A percentile compares a stretch with the other conserved stretches of the same genome.
phyloP scores from a whole-genome alignment of 2,797 vertebrate genomes.

The Erethizon dorsatum region DNA sequence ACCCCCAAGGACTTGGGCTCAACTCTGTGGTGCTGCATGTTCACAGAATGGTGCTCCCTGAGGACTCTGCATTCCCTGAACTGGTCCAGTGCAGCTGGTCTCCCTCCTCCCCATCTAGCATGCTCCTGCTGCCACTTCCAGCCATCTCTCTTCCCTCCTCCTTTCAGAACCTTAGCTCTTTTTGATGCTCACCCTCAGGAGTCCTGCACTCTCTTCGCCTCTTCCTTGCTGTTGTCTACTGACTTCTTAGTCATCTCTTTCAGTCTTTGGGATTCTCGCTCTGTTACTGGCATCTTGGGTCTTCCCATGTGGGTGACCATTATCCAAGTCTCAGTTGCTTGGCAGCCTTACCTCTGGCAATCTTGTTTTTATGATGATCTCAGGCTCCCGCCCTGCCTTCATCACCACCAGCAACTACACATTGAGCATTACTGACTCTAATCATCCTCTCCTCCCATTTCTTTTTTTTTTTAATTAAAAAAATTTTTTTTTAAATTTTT shows the following conservation, averaged over 20 bases:
- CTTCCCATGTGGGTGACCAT: neutral
- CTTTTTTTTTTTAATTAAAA: no score
- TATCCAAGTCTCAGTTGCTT: neutral
- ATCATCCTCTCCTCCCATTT: neutral
- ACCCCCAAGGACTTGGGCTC: neutral
- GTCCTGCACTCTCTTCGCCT: neutral
- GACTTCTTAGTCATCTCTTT: neutral
- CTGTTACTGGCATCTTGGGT: neutral
- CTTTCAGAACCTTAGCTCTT: neutral
- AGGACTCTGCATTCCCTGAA: neutral
- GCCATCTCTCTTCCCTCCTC: neutral
- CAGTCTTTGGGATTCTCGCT: neutral
- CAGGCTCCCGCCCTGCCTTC: neutral
- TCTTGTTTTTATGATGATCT: neutral
- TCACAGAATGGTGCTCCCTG: neutral
- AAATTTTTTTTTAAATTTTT: no score
- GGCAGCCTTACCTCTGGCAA: neutral
- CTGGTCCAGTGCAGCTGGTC: neutral
- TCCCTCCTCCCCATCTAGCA: no score
- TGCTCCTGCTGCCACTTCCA: no score
- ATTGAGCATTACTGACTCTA: neutral
- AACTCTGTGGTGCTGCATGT: neutral
- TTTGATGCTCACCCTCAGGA: accelerated
- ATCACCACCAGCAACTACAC: neutral
- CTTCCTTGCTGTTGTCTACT: neutral